Evolutionary conservation across 2,888 invertebrate genomes (phyloP).

Genomic region (Ischnus inquisitorius): DNA sequence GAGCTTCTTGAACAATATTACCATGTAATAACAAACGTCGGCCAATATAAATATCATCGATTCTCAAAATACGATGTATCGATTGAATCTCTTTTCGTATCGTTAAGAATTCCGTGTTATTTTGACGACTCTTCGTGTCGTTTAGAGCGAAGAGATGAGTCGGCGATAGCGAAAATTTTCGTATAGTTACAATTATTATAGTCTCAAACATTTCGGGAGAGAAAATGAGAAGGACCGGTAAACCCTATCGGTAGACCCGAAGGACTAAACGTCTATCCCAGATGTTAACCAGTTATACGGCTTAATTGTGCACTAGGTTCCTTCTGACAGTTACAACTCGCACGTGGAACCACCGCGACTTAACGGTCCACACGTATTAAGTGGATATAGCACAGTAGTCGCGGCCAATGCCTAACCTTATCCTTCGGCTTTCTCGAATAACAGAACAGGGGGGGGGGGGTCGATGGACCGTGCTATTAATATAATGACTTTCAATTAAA

Average conservation of each 20-base stretch:
- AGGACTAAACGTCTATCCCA: slow-evolving; percentile 75
- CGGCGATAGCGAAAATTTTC: not conserved
- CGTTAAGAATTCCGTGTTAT: not conserved
- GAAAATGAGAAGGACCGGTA: slow-evolving; percentile 24
- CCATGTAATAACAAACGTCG: not conserved
- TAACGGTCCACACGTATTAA: slow-evolving; percentile 36
- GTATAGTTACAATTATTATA: slow-evolving; percentile 43
- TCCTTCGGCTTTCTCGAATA: slow-evolving; percentile 64
- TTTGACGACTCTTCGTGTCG: not conserved
- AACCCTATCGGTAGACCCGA: slow-evolving; percentile 36
- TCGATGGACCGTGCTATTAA: slow-evolving; percentile 77
- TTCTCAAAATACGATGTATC: not conserved
- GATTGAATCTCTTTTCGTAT: no score
- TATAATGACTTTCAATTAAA: slow-evolving; percentile 81
- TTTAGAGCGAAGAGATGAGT: not conserved
- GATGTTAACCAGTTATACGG: slow-evolving; percentile 80
- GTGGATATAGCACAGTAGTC: not conserved
- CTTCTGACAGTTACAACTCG: slow-evolving; percentile 74
- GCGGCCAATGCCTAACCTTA: slow-evolving; percentile 44
- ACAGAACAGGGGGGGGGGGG: slow-evolving; percentile 67
- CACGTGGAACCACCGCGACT: slow-evolving; percentile 59
- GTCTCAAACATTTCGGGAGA: slow-evolving; percentile 1
- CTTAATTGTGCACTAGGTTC: slow-evolving; percentile 80
- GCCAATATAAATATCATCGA: not conserved
- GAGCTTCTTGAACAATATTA: not conserved